These are phyloP conservation scores for Leptothorax acervorum DNA, from an alignment of 2,888 invertebrate species.

Conservation along the genomic window DNA sequence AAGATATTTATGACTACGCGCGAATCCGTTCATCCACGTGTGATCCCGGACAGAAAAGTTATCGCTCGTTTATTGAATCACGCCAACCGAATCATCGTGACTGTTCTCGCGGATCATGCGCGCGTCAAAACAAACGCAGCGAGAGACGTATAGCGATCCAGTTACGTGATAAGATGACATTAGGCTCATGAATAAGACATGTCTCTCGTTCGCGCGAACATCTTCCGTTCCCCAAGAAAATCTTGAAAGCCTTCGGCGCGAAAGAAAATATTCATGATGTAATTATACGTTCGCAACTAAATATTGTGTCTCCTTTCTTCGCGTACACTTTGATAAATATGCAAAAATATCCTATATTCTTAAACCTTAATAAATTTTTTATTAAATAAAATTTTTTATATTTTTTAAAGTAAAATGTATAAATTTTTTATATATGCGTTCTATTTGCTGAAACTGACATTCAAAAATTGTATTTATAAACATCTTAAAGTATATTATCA, in stretches of 20 bases:
- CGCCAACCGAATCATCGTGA: neutral
- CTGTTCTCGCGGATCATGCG: neutral
- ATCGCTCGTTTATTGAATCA: conserved; percentile 5
- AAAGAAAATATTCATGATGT: neutral
- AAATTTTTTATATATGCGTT: no score
- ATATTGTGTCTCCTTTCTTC: neutral
- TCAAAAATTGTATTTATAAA: neutral
- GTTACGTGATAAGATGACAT: conserved; percentile 20
- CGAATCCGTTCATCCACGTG: neutral
- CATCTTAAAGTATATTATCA: no score
- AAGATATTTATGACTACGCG: neutral
- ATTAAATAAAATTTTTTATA: neutral
- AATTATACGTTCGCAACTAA: neutral
- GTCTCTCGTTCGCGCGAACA: neutral
- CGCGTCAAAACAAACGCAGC: conserved; percentile 5
- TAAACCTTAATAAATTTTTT: neutral
- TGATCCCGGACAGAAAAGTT: conserved; percentile 19
- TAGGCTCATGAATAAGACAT: conserved; percentile 40
- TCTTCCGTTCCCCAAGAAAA: neutral
- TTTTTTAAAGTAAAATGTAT: neutral
- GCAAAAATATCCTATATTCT: neutral
- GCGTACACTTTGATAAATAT: neutral
- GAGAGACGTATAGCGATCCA: conserved; percentile 4
- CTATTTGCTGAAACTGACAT: no score
- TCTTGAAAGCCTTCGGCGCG: neutral